Conservation (phyloP, 1,140 invertebrate species). For the Luehdorfia chinensis region DNA sequence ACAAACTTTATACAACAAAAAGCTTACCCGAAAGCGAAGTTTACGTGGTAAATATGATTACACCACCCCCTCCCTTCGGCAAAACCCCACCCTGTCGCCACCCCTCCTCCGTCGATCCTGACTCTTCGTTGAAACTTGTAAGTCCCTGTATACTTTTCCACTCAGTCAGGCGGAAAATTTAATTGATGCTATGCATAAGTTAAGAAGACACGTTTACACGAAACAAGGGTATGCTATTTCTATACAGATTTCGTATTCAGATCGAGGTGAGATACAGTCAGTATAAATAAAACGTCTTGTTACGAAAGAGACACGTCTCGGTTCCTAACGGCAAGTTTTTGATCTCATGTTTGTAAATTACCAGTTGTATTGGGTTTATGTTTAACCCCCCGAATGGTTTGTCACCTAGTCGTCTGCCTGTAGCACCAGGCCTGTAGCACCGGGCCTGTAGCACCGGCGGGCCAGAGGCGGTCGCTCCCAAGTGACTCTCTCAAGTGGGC, state of each 20-base stretch:
- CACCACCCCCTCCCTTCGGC: not conserved
- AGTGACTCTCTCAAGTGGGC: no score
- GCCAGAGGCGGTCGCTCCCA: no score
- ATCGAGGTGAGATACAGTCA: no score
- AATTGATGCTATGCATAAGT: conserved; percentile 24
- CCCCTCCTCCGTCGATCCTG: not conserved
- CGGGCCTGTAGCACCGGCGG: no score
- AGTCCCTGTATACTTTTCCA: conserved; percentile 42
- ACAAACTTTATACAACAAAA: conserved; percentile 18
- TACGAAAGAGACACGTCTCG: no score
- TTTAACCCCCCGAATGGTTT: no score
- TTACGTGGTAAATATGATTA: conserved; percentile 23
- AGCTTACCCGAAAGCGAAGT: conserved; percentile 15
- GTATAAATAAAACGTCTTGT: no score
- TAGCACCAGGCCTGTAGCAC: no score
- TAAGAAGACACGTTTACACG: not conserved
- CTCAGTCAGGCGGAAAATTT: conserved; percentile 38
- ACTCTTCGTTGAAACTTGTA: conserved; percentile 24
- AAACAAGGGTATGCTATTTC: not conserved
- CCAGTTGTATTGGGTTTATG: no score
- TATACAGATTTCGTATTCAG: not conserved
- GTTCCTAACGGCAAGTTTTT: no score
- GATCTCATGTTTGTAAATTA: no score
- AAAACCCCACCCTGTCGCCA: not conserved
- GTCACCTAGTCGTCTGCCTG: no score